Base-by-base conservation (phyloP, 2,888 invertebrate genomes). In the Melinopterus prodromus region DNA sequence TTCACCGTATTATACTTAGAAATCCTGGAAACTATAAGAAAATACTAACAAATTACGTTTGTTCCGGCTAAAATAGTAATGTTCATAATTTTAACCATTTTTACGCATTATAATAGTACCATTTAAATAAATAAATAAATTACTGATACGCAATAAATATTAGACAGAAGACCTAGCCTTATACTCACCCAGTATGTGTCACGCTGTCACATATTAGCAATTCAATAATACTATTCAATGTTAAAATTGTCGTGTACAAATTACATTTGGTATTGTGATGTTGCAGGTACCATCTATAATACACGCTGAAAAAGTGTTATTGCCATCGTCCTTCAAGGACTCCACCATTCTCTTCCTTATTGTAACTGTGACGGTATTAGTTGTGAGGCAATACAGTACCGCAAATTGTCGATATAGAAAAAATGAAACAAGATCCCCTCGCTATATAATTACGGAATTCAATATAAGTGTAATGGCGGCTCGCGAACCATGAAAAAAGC, bases 401-500 rank as follows among this genome's bases (percentile, higher is more conserved):
- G 53, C 53, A 53, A 53, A 53, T 53, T 53, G 53, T 53, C 53
- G 53, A 53, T 53, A 53, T 53, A 53, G 53, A 53, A 53, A 53
- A 53, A 53, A 12, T 53, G 53, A 53, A 53, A 53, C 53, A 53
- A 53, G 53, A 53, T 53, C 53, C 53, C 9, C 53, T 53, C 53
- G 53, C 53, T 53, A 53, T 53, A 53, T 53, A 53, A 53, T 53
- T 26, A 74, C 16, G n/a, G 15, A 74, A 74, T 14, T 74, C 74
- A 74, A 74, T 74, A 74, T 74, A 74, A 74, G 37, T 74, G 35
- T 74, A 74, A 74, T 74, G 35, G 37, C 9, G 15, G 35, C 37
- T 35, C 36, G 37, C 74, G 37, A 16, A 35, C 26, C 35, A 74
- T 36, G 26, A 71, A 74, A 77, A 77, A 77, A 69, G 16, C 69